Conservation (phyloP, 53 echinoderm and acorn worm species). For the Apostichopus leukothele region DNA sequence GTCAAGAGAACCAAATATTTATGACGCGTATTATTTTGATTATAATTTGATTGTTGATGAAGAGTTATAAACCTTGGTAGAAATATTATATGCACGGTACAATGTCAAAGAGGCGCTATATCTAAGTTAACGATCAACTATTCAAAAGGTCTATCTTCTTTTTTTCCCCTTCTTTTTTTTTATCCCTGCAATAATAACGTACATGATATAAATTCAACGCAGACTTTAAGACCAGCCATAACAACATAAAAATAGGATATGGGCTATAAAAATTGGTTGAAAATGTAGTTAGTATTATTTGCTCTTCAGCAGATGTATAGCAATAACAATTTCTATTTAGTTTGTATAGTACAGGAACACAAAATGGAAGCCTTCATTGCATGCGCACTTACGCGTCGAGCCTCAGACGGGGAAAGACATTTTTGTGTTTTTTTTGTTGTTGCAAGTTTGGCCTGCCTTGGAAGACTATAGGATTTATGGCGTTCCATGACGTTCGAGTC, state of each 20-base stretch:
- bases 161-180: background rate
- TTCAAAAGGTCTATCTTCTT: background rate
- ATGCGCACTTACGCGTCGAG: no score
- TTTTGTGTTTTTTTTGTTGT: background rate
- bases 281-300: background rate
- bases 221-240: constrained; percentile 6
- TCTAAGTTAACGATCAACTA: background rate
- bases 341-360: background rate
- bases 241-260: constrained; percentile 19
- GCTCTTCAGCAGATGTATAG: background rate
- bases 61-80: background rate
- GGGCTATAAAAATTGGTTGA: constrained; percentile 2
- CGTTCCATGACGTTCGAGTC: constrained; percentile 23
- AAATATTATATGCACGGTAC: background rate
- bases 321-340: background rate
- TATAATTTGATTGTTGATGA: background rate
- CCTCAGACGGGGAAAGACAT: background rate
- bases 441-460: constrained; percentile 2
- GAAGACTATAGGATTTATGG: constrained; percentile 17
- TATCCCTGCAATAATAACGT: background rate
- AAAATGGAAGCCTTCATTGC: constrained; percentile 16
- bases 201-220: constrained; percentile 27
- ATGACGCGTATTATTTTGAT: constrained; percentile 9
- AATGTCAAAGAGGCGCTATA: no score
- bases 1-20: constrained; percentile 11